Evolutionary conservation across 2,888 invertebrate genomes (phyloP).

Genomic region (Lamellibrachia columna): DNA sequence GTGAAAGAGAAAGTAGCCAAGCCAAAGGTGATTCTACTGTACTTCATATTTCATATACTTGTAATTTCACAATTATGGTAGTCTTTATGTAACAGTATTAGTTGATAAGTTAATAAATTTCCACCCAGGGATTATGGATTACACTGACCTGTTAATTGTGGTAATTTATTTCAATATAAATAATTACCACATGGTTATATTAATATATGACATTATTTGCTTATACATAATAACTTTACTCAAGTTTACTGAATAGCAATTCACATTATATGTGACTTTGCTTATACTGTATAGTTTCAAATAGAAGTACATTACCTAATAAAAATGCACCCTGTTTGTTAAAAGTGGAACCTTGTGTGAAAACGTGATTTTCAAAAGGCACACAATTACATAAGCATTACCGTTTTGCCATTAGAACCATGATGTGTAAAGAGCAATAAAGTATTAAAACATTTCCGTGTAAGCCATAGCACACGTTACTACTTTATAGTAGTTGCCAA

Average conservation of each 20-base stretch:
- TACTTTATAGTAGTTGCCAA: no score
- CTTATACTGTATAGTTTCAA: neutral
- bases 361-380: no score
- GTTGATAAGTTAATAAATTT: neutral
- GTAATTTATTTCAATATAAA: neutral
- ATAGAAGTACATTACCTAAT: no score
- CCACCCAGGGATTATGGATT: neutral
- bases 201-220: neutral
- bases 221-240: neutral
- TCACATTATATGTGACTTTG: neutral
- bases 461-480: no score
- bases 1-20: neutral
- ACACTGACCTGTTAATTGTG: neutral
- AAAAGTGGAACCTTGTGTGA: no score
- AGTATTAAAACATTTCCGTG: no score
- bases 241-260: neutral
- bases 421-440: no score
- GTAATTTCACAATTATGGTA: neutral
- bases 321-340: no score
- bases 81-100: neutral
- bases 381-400: no score
- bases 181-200: neutral
- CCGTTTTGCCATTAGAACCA: no score
- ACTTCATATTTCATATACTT: neutral
- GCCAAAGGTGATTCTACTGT: neutral